Base-by-base conservation (phyloP, 2,888 invertebrate species). In the Sphaeridia pumilis region DNA sequence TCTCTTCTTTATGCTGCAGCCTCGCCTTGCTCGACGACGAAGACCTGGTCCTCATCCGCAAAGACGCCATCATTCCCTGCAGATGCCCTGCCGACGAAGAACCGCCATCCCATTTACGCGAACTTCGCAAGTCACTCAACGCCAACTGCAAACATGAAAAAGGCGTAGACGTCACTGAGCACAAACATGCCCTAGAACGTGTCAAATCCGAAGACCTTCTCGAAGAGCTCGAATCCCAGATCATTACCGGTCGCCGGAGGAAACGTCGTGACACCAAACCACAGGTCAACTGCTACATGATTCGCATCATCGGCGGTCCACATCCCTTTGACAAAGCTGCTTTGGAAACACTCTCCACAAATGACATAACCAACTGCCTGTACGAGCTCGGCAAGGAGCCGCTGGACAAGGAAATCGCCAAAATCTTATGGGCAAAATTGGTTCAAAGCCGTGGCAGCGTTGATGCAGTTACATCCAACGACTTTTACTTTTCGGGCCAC, bases 161-260 rank as follows among this genome's bases (percentile, higher is more conserved):
- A 3, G 58, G 52, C 10, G 53, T 51, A 20, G 47, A 50, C n/a
- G 45, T 26, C 2, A 10, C 35, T 1, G 41, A 46, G 3, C 27
- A 57, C 12, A 63, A 58, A 45, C 46, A 48, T 43, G 38, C 24
- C 4, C 12, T 60, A 35, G 59, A 60, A 4, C 58, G 52, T 52
- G 59, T 60, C 5, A 58, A 61, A 42, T 27, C 58, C 2, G 60
- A 63, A 47, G 21, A 49, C n/a, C 52, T 49, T 2, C 46, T 62
- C 21, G 50, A 55, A 34, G 63, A 63, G 38, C 49, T 63, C 4
- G 63, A 63, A 42, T 56, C 57, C 28, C 63, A 63, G 48, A 61
- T 61, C 7, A 46, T 61, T 21, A 4, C 17, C 14, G 26, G 54
- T 7, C 25, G 46, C n/a, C 24, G 46, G 21, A 7, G 36, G 5